phyloP scores from a whole-genome alignment of 2,888 invertebrate genomes.

The Calameuta idolon region DNA sequence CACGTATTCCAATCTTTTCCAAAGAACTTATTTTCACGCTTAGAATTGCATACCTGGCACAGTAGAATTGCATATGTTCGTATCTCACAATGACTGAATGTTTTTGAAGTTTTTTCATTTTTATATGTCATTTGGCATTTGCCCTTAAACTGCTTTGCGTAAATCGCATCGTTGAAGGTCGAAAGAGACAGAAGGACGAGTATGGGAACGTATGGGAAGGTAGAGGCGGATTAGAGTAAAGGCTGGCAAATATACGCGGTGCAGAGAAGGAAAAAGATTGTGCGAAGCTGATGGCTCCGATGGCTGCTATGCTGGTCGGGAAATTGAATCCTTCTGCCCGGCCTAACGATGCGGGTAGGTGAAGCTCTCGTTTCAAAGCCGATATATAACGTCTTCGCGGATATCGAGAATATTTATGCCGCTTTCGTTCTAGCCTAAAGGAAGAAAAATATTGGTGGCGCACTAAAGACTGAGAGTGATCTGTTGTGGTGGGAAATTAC shows the following conservation, averaged over 20 bases:
- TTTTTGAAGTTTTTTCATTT: background rate
- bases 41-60: background rate
- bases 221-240: background rate
- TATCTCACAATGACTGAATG: background rate
- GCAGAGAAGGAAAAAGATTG: background rate
- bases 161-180: background rate
- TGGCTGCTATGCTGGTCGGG: background rate
- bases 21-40: background rate
- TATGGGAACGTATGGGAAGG: background rate
- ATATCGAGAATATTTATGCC: slow-evolving; percentile 17
- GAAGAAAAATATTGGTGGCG: slow-evolving; percentile 29
- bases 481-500: slow-evolving; percentile 36
- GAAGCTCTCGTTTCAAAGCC: background rate
- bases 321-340: background rate
- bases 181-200: background rate
- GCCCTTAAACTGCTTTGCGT: background rate
- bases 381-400: slow-evolving; percentile 8
- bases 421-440: slow-evolving; percentile 25
- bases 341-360: slow-evolving; percentile 3
- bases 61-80: background rate
- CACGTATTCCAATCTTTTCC: background rate
- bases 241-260: background rate
- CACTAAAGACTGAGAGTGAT: slow-evolving; percentile 22
- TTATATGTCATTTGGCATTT: background rate
- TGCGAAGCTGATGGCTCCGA: background rate